Conservation (phyloP, 2,113 vertebrate genomes). For the Nyctibius bracteatus region DNA sequence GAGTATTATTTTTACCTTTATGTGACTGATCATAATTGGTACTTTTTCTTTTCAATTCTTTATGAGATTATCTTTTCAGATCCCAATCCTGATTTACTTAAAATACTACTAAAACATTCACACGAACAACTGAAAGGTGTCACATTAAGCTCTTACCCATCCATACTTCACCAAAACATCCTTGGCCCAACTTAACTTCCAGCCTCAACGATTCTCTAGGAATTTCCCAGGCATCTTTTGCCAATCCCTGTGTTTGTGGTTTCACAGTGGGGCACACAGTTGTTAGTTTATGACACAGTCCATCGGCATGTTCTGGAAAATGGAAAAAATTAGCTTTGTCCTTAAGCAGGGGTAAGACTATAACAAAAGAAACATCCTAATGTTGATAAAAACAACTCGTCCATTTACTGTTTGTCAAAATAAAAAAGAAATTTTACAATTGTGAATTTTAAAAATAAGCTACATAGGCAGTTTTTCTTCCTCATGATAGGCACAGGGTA, state of each 20-base stretch:
- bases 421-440: background rate
- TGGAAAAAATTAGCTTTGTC: background rate
- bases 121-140: background rate
- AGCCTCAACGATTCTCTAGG: conserved; percentile 92
- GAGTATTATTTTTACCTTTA: background rate
- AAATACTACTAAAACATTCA: background rate
- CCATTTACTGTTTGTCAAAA: background rate
- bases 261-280: conserved; percentile 97
- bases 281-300: conserved; percentile 94
- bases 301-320: conserved; percentile 91
- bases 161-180: conserved; percentile 99
- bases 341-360: background rate
- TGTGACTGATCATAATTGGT: background rate
- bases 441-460: background rate
- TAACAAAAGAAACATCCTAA: background rate
- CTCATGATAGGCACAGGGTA: background rate
- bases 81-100: background rate
- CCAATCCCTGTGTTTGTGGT: conserved; percentile 96
- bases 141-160: conserved; percentile 86
- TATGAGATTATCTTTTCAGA: background rate
- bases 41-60: background rate
- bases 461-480: background rate
- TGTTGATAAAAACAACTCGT: background rate
- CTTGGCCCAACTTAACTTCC: conserved; percentile 96
- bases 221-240: conserved; percentile 99